These are phyloP conservation scores for Aleadryas rufinucha DNA, from an alignment of 2,113 vertebrate species.

Conservation along the genomic window DNA sequence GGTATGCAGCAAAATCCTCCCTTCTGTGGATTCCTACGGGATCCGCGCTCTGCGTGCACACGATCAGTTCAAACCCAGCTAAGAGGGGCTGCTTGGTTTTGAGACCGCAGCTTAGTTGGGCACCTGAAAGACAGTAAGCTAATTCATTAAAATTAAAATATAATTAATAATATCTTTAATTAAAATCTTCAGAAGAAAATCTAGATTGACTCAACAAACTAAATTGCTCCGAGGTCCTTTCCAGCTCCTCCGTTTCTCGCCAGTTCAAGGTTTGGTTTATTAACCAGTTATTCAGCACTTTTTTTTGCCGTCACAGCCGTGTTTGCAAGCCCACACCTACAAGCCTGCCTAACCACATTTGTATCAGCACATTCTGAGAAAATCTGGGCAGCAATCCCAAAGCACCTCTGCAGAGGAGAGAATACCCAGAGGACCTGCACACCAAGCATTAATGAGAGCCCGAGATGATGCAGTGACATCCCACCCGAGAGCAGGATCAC, in stretches of 20 bases:
- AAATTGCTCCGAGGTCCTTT: not conserved
- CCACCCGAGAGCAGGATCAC: not conserved
- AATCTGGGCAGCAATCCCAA: conserved; percentile 56
- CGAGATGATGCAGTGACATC: conserved; percentile 7
- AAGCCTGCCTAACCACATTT: conserved; percentile 48
- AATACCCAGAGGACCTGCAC: conserved; percentile 23
- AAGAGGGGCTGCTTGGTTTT: not conserved
- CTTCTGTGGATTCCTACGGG: not conserved
- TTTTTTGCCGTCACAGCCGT: not conserved
- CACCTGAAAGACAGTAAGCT: not conserved
- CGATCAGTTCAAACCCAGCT: not conserved
- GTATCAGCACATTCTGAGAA: conserved; percentile 59
- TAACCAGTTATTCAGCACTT: conserved; percentile 46
- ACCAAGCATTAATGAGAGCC: not conserved
- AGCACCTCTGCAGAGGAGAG: conserved; percentile 18
- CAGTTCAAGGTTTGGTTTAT: conserved; percentile 5
- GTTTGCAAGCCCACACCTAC: conserved; percentile 57
- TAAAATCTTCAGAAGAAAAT: not conserved
- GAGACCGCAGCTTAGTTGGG: not conserved
- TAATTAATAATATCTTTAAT: not conserved
- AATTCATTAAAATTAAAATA: not conserved
- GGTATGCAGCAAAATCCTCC: not conserved
- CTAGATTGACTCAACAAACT: not conserved
- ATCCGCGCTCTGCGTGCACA: accelerated
- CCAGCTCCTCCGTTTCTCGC: not conserved